Conservation (phyloP, 2,888 invertebrate genomes). For the Thera obeliscata region DNA sequence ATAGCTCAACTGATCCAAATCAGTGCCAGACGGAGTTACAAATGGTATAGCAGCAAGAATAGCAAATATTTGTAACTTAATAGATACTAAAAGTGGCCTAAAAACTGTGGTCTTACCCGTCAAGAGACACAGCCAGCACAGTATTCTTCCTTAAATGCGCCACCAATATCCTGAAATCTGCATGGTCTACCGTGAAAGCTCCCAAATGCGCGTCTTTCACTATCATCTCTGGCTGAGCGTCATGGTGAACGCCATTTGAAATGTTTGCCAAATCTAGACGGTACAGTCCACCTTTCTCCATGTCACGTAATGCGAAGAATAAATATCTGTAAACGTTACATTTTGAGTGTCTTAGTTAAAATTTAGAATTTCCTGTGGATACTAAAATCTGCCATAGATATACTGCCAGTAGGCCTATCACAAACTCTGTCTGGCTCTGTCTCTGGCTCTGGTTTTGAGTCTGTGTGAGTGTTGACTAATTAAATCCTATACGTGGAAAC, state of each 20-base stretch:
- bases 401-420: no score
- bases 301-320: constrained; percentile 88
- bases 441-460: no score
- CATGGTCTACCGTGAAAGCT: constrained; percentile 92
- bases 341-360: neutral
- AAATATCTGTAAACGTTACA: constrained; percentile 84
- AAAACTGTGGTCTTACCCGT: constrained; percentile 84
- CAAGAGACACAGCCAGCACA: constrained; percentile 91
- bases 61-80: no score
- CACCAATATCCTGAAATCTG: constrained; percentile 91
- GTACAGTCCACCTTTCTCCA: constrained; percentile 87
- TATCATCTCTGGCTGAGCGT: constrained; percentile 87
- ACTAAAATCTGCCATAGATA: neutral
- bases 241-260: constrained; percentile 89
- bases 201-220: constrained; percentile 88
- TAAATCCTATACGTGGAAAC: no score
- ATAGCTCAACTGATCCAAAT: no score
- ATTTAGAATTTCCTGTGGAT: neutral
- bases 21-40: no score
- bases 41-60: no score
- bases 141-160: constrained; percentile 90
- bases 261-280: constrained; percentile 90
- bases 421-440: no score
- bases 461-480: no score
- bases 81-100: no score